A percentile compares a stretch with the other conserved stretches of the same genome.
Evolutionary conservation across 2,888 invertebrate species (phyloP).

Genomic region (Tiliacea aurago): DNA sequence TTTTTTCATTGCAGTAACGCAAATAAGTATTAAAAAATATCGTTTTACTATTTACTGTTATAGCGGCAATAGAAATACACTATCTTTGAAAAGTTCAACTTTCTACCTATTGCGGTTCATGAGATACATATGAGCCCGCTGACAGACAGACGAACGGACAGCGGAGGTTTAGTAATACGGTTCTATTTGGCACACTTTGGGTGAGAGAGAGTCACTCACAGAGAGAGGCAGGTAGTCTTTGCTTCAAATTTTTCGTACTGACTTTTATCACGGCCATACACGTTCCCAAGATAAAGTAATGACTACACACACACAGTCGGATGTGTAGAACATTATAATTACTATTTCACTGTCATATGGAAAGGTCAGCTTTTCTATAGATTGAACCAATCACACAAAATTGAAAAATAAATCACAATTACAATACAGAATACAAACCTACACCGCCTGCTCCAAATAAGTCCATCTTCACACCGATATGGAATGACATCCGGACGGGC

Average conservation of each 20-base stretch:
- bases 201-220: no score
- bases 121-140: no score
- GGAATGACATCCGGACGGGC: conserved; percentile 74
- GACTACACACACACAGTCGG: not conserved
- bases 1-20: no score
- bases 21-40: not conserved
- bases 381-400: conserved; percentile 26
- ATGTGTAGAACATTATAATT: not conserved
- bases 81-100: no score
- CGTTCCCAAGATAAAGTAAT: not conserved
- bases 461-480: conserved; percentile 67
- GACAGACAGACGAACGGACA: no score
- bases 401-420: conserved; percentile 33
- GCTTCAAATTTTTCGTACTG: no score
- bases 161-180: no score
- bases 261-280: not conserved
- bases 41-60: no score
- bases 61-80: no score
- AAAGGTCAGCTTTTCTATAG: not conserved
- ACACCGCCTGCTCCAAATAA: conserved; percentile 60
- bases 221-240: not conserved
- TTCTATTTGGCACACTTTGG: no score
- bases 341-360: not conserved
- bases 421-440: conserved; percentile 49
- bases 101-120: no score